Percentiles rank a stretch among this genome's conserved stretches.
Conservation (phyloP, 2,113 vertebrate genomes). For the Gila orcuttii region DNA sequence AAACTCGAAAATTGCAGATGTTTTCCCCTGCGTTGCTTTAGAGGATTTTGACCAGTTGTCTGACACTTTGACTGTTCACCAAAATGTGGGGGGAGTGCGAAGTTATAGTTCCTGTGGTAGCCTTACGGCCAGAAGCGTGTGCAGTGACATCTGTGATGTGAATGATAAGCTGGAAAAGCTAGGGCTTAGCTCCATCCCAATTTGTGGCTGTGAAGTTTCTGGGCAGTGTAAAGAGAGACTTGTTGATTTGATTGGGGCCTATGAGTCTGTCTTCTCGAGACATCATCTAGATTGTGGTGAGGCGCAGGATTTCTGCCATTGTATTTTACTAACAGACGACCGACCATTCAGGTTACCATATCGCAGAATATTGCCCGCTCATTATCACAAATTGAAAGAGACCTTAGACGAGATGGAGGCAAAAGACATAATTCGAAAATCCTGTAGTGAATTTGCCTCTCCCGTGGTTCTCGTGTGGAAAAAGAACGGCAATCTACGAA, state of each 20-base stretch:
- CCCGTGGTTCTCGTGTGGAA: too few relatives aligned
- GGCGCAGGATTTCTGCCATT: slow-evolving; percentile 25
- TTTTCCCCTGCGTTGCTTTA: slow-evolving; percentile 48
- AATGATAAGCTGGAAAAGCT: background rate
- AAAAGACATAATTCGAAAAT: too few relatives aligned
- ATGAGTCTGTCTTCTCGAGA: slow-evolving; percentile 46
- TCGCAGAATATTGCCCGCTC: slow-evolving; percentile 34
- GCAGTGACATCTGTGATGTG: background rate
- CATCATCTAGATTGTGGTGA: slow-evolving; percentile 36
- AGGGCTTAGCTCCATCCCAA: slow-evolving; percentile 34
- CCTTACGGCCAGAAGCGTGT: background rate
- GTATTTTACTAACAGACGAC: slow-evolving; percentile 43
- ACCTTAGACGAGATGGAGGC: too few relatives aligned
- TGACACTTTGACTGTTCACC: background rate
- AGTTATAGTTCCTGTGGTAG: background rate
- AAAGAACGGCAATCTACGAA: too few relatives aligned
- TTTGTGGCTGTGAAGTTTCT: slow-evolving; percentile 22
- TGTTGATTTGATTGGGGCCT: slow-evolving; percentile 18
- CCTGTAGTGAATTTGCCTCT: too few relatives aligned
- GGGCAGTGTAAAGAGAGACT: slow-evolving; percentile 6
- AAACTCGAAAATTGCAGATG: slow-evolving; percentile 52
- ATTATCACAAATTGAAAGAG: slow-evolving; percentile 24
- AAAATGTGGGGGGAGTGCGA: slow-evolving; percentile 9
- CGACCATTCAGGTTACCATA: slow-evolving; percentile 50
- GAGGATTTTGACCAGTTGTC: slow-evolving; percentile 48